Percentiles rank a stretch among this genome's conserved stretches.
Evolutionary conservation across 2,797 vertebrate genomes (phyloP).

Genomic region (Danio tinwini): DNA sequence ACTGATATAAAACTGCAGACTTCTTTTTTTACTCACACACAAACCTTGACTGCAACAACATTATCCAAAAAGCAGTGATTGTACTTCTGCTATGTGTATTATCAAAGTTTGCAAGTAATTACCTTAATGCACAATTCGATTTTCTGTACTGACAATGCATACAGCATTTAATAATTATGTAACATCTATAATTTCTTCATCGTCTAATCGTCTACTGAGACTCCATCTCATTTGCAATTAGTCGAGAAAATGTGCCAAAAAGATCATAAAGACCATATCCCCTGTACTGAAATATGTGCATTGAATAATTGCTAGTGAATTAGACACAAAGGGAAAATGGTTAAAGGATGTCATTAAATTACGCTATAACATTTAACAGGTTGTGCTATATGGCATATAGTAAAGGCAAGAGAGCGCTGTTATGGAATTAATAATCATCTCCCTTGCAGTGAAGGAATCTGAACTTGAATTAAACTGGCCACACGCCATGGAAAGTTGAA

Average conservation of each 20-base stretch:
- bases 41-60: not conserved
- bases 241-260: not conserved
- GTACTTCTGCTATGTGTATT: not conserved
- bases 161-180: not conserved
- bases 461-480: not conserved
- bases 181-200: not conserved
- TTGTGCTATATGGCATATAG: not conserved
- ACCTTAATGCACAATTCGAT: not conserved
- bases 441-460: not conserved
- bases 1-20: conserved; percentile 7
- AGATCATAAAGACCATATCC: not conserved
- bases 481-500: not conserved
- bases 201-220: not conserved
- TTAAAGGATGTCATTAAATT: not conserved
- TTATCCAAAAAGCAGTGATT: not conserved
- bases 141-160: not conserved
- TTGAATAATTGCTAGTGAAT: not conserved
- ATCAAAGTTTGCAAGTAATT: not conserved
- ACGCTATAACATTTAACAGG: not conserved
- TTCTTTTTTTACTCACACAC: not conserved
- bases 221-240: not conserved
- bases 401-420: not conserved
- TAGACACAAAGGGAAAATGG: not conserved
- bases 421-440: not conserved
- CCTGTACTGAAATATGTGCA: not conserved